phyloP scores from a whole-genome alignment of 2,797 vertebrate genomes.

The Delichon dasypus region DNA sequence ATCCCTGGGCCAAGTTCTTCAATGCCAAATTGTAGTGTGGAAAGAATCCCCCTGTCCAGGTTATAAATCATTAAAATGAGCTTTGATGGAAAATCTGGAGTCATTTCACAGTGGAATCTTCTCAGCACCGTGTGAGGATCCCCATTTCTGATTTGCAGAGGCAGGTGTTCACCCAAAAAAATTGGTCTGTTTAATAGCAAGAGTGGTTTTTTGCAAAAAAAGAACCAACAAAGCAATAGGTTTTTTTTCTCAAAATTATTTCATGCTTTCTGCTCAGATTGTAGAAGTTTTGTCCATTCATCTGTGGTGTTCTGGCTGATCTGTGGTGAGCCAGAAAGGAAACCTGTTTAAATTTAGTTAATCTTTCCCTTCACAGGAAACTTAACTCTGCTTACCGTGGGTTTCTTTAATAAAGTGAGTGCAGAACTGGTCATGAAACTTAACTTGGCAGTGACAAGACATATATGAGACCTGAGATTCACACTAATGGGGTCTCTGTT shows the following conservation, averaged over 20 bases:
- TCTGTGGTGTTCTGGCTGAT: background rate
- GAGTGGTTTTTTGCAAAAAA: background rate
- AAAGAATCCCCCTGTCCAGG: constrained; percentile 46
- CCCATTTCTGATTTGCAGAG: background rate
- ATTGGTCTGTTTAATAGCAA: background rate
- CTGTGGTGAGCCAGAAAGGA: background rate
- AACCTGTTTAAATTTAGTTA: background rate
- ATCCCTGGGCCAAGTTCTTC: constrained; percentile 50
- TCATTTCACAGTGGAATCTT: constrained; percentile 24
- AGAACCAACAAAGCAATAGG: background rate
- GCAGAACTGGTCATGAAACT: background rate
- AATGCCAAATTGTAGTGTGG: constrained; percentile 48
- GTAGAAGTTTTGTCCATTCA: background rate
- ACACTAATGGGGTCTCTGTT: background rate
- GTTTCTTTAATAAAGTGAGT: background rate
- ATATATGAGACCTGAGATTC: background rate
- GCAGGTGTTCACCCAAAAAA: background rate
- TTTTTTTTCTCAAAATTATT: background rate
- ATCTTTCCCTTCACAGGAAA: background rate
- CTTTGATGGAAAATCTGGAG: constrained; percentile 60
- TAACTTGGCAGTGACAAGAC: background rate
- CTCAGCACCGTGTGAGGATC: background rate
- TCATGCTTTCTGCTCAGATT: background rate
- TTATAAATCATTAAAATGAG: constrained; percentile 55
- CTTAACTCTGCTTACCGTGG: background rate